A percentile compares a stretch with the other conserved stretches of the same genome.
Evolutionary conservation across 2,797 vertebrate species (phyloP).

Genomic region (Chelonia mydas): DNA sequence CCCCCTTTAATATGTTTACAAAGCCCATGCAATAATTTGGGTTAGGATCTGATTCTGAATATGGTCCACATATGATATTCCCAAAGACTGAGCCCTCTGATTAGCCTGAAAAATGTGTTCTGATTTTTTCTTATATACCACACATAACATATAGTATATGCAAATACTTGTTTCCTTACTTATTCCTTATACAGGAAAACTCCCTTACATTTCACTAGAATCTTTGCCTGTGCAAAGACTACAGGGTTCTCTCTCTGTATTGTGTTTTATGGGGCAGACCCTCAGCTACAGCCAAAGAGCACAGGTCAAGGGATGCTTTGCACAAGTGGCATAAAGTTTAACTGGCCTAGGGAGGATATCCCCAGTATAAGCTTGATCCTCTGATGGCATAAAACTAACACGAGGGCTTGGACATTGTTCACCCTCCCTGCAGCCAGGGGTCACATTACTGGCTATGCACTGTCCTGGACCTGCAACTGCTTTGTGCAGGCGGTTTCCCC

Average conservation of each 20-base stretch:
- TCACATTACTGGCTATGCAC: constrained; percentile 8
- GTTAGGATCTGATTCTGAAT: not conserved
- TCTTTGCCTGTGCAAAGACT: not conserved
- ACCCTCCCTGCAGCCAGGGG: constrained; percentile 6
- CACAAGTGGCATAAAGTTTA: constrained; percentile 54
- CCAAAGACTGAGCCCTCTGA: not conserved
- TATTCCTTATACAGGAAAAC: not conserved
- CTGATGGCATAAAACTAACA: not conserved
- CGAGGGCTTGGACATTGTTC: not conserved
- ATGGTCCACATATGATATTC: not conserved
- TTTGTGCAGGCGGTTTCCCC: not conserved
- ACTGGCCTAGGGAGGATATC: not conserved
- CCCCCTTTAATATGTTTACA: constrained; percentile 26
- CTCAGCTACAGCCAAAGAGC: not conserved
- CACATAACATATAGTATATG: not conserved
- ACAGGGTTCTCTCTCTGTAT: not conserved
- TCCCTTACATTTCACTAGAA: constrained; percentile 1
- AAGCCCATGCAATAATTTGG: not conserved
- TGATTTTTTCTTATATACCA: not conserved
- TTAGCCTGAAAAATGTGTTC: not conserved
- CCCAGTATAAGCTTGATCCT: constrained; percentile 4
- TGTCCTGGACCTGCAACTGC: constrained; percentile 7
- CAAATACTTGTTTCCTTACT: constrained; percentile 11
- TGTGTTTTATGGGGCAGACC: not conserved
- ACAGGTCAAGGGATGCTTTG: constrained; percentile 37